Evolutionary conservation across 2,888 invertebrate species (phyloP), one percentile per base, ranked within the genome.

Genomic region (Fragum sueziense): DNA sequence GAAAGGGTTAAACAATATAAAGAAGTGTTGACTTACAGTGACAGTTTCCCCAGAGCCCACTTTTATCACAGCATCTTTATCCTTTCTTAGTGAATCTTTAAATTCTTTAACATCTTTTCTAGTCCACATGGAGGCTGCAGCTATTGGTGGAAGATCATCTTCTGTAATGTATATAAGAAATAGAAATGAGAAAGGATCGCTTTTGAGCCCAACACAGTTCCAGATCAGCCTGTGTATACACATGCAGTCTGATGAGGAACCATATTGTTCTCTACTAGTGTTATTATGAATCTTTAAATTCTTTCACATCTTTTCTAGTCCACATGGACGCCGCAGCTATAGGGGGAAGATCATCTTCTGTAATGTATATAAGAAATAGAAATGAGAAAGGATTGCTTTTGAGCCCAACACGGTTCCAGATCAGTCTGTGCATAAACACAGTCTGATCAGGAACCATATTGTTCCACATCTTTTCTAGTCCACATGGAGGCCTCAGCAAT

Each of bases 1-100:
- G n/a, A n/a, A n/a, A n/a, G n/a, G n/a, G n/a, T n/a, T n/a, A n/a
- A n/a, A n/a, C n/a, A n/a, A n/a, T n/a, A n/a, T n/a, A n/a, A n/a
- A n/a, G n/a, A 37, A 37, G 14, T 9, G 37, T 37, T 59, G 78
- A 93, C 94, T 93, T 88, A 99, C 97, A 54, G 99, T 99, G 37
- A 99, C 97, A 0, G 97, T 98, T 94, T 99, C 99, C 0, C 99
- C 99, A 93, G 99, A 99, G 0, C 98, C 98, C 71, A 99, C 97
- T 91, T 97, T 96, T 82, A 99, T 96, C 33, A 97, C 96, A 20
- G 99, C 97, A 92, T 99, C 97, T n/a, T 96, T 96, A 87, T 93
- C 93, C 84, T 96, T 96, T 57, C 95, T 94, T 14, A 99, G 97
- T 0, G 96, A 95, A 81, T 96, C 96, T 93, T 99, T 99, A 94